Percentiles rank a stretch among this genome's conserved stretches.
phyloP scores from a whole-genome alignment of 2,888 invertebrate species.

The Gymnocheta viridis region DNA sequence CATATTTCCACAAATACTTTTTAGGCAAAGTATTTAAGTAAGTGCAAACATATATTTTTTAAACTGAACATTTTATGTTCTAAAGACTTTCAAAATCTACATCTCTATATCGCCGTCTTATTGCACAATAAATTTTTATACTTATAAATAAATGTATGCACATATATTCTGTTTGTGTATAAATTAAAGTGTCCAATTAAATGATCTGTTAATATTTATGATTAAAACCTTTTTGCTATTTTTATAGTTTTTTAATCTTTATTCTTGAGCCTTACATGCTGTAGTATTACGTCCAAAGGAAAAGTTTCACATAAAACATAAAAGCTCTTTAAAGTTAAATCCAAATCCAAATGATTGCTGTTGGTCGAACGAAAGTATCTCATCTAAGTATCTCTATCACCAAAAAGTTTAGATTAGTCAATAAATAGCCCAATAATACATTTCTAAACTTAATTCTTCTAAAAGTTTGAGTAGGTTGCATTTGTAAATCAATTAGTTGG shows the following conservation, averaged over 20 bases:
- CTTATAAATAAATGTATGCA: background rate
- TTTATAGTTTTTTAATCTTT: slow-evolving; percentile 54
- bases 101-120: background rate
- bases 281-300: background rate
- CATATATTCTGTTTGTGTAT: background rate
- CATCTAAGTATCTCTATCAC: background rate
- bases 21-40: too few relatives aligned
- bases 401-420: slow-evolving; percentile 43
- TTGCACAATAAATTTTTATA: background rate
- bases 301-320: slow-evolving; percentile 31
- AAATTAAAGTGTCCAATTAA: slow-evolving; percentile 52
- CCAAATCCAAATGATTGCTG: slow-evolving; percentile 14
- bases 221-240: slow-evolving; percentile 10
- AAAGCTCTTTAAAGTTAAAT: slow-evolving; percentile 47
- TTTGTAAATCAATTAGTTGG: slow-evolving; percentile 49
- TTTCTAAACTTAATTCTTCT: slow-evolving; percentile 15
- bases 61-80: background rate
- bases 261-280: background rate
- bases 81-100: background rate
- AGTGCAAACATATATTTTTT: background rate
- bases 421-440: slow-evolving; percentile 17
- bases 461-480: slow-evolving; percentile 24
- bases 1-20: too few relatives aligned
- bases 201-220: slow-evolving; percentile 14
- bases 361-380: background rate